Conservation (phyloP, 2,797 vertebrate species). For the Epinephelus malabaricus region DNA sequence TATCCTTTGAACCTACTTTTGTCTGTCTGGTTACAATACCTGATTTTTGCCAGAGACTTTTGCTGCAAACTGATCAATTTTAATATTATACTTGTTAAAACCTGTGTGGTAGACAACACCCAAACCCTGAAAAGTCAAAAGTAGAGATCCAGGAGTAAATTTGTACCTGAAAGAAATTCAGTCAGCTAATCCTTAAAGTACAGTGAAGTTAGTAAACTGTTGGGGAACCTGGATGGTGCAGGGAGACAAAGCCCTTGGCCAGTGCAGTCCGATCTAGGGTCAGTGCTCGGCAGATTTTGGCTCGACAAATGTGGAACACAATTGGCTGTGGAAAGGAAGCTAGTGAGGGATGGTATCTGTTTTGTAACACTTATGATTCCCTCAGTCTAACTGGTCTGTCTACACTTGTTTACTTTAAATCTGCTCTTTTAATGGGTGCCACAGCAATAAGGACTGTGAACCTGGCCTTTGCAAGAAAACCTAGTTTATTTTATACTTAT, state of each 20-base stretch:
- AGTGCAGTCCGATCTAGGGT: background rate
- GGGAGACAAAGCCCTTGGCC: background rate
- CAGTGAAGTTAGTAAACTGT: background rate
- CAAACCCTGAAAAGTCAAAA: background rate
- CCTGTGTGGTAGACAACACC: background rate
- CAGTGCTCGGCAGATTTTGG: background rate
- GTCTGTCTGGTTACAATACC: background rate
- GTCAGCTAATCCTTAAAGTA: background rate
- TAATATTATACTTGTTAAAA: background rate
- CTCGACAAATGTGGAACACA: too few species aligned
- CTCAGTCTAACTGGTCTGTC: background rate
- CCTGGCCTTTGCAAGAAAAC: slow-evolving; percentile 7
- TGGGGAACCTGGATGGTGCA: background rate
- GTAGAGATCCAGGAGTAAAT: background rate
- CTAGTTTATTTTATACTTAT: background rate
- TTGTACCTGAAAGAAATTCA: background rate
- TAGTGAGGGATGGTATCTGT: background rate
- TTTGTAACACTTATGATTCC: background rate
- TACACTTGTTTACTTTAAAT: background rate
- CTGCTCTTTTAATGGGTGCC: background rate
- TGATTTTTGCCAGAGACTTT: background rate
- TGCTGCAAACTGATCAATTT: background rate
- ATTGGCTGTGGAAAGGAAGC: background rate
- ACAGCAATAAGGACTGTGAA: background rate
- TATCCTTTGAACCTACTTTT: background rate